phyloP scores from a whole-genome alignment of 2,888 invertebrate species.

The Drosophila affinis region DNA sequence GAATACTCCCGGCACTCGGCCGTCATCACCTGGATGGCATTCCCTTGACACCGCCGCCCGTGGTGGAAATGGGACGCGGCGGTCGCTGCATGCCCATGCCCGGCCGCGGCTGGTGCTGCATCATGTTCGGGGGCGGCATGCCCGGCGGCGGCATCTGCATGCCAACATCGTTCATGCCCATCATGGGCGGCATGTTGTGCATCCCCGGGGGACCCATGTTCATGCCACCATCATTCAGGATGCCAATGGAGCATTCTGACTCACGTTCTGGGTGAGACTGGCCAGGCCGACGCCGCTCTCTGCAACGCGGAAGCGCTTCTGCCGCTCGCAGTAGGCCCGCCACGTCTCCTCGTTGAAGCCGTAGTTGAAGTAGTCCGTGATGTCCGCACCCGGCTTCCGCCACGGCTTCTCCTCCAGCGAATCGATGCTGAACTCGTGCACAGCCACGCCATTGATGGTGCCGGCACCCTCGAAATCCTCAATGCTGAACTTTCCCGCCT shows the following conservation, averaged over 20 bases:
- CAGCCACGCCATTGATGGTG: slow-evolving; percentile 95
- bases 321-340: slow-evolving; percentile 98
- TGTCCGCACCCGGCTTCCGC: slow-evolving; percentile 99
- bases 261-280: slow-evolving; percentile 83
- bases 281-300: slow-evolving; percentile 92
- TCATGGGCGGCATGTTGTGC: slow-evolving; percentile 64
- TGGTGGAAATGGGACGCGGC: slow-evolving; percentile 72
- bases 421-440: slow-evolving; percentile 97
- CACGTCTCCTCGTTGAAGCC: slow-evolving; percentile 99
- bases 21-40: slow-evolving; percentile 96
- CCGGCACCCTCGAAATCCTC: slow-evolving; percentile 97
- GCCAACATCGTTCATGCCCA: slow-evolving; percentile 49
- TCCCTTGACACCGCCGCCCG: slow-evolving; percentile 85
- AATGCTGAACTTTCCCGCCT: slow-evolving; percentile 91
- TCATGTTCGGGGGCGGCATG: slow-evolving; percentile 76
- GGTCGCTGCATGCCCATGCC: slow-evolving; percentile 75
- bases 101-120: slow-evolving; percentile 62
- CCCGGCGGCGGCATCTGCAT: slow-evolving; percentile 83
- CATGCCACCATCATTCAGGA: slow-evolving; percentile 46
- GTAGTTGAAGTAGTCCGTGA: slow-evolving; percentile 93
- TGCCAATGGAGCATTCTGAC: slow-evolving; percentile 62
- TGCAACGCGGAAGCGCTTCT: slow-evolving; percentile 91
- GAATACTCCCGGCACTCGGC: slow-evolving; percentile 95
- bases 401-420: slow-evolving; percentile 99
- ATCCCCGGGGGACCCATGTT: slow-evolving; percentile 58